Conservation (phyloP, 2,797 vertebrate species). For the Acanthiza pusilla region DNA sequence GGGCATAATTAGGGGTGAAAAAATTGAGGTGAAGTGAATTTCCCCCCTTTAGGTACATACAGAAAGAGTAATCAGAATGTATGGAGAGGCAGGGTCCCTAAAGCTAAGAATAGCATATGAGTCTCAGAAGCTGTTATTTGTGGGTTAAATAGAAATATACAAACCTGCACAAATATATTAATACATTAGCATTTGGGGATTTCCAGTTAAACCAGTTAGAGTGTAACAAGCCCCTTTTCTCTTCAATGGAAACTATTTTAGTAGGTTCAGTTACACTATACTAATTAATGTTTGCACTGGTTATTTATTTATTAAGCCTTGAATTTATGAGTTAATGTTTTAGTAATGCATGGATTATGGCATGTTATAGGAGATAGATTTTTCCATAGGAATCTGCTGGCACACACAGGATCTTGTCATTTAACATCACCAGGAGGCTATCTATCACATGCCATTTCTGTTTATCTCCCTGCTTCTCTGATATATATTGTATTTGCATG, state of each 20-base stretch:
- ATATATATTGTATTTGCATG: background rate
- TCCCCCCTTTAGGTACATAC: background rate
- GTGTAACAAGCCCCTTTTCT: background rate
- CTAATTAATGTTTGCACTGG: background rate
- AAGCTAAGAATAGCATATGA: background rate
- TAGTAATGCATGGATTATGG: background rate
- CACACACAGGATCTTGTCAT: background rate
- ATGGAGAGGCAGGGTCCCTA: background rate
- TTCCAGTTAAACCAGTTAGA: background rate
- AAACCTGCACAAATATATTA: background rate
- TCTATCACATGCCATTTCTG: background rate
- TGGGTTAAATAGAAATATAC: background rate
- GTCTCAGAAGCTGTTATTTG: background rate
- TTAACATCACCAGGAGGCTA: background rate
- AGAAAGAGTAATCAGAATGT: background rate
- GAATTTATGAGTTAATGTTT: background rate
- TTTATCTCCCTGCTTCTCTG: background rate
- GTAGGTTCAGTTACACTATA: background rate
- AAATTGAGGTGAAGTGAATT: background rate
- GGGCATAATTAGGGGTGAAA: background rate
- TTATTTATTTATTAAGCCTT: conserved; percentile 1
- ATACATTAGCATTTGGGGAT: background rate
- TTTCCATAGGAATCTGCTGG: background rate
- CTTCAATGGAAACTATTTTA: background rate
- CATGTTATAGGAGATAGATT: background rate